Percentiles rank a stretch among this genome's conserved stretches.
These are phyloP conservation scores for Pristionchus maxplancki DNA, from an alignment of 2,888 invertebrate genomes.

Conservation along the genomic window DNA sequence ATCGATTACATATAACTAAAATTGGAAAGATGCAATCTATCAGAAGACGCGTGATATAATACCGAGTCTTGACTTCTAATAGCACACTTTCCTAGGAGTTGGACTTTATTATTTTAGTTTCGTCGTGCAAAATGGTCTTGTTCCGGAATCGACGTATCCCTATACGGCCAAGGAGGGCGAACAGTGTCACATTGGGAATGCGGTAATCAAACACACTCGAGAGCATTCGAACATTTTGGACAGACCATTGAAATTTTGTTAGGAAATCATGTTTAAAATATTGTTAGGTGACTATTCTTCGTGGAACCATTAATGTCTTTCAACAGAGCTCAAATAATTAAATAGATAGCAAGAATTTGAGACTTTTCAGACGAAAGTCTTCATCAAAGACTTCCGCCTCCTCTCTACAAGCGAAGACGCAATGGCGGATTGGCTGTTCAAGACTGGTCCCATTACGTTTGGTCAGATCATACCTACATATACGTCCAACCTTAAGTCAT, in stretches of 20 bases:
- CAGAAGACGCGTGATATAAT: no score
- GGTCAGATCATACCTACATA: not conserved
- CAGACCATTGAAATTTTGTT: no score
- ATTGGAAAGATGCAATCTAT: no score
- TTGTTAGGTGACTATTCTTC: no score
- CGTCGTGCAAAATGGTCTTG: conserved; percentile 63
- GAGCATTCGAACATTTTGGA: not conserved
- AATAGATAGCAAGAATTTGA: no score
- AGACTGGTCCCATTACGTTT: conserved; percentile 47
- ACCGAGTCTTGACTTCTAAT: no score
- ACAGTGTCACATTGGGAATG: conserved; percentile 41
- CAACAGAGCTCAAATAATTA: no score
- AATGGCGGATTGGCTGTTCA: conserved; percentile 52
- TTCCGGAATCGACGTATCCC: conserved; percentile 62
- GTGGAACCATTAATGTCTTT: no score
- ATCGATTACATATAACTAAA: no score
- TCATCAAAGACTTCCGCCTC: conserved; percentile 46
- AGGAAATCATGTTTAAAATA: no score
- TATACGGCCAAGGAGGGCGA: conserved; percentile 58
- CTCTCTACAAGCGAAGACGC: conserved; percentile 35
- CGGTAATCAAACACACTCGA: not conserved
- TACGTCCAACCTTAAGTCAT: not conserved
- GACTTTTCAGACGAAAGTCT: conserved; percentile 14
- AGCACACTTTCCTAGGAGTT: no score
- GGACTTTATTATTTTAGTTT: conserved; percentile 56